Evolutionary conservation across 2,113 vertebrate genomes (phyloP).

Genomic region (Melanocharis versteri): DNA sequence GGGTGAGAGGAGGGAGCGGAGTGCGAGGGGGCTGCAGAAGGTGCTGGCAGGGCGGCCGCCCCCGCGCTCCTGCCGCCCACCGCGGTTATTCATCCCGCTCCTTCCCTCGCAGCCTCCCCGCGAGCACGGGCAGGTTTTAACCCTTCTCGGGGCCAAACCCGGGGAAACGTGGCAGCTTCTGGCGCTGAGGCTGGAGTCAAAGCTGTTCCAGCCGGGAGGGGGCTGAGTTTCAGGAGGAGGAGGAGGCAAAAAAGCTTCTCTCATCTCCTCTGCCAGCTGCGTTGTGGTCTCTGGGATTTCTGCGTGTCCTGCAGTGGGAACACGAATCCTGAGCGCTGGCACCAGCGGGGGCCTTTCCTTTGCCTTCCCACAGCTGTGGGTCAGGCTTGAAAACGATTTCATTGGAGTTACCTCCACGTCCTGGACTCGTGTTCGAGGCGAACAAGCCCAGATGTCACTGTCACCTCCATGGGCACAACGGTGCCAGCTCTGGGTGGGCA

Average conservation of each 20-base stretch:
- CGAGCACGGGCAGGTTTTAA: background rate
- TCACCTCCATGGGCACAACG: background rate
- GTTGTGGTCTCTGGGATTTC: background rate
- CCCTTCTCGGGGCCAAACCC: background rate
- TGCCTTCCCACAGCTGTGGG: background rate
- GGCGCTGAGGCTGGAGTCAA: background rate
- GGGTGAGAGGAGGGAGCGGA: background rate
- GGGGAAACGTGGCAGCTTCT: background rate
- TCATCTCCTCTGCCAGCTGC: background rate
- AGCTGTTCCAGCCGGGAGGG: background rate
- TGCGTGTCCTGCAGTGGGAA: background rate
- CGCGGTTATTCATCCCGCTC: background rate
- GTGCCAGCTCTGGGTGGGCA: accelerated
- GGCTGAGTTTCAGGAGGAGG: background rate
- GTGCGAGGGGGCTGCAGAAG: background rate
- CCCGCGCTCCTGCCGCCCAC: background rate
- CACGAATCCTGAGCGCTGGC: no score
- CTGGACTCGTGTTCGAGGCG: background rate
- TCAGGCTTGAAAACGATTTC: background rate
- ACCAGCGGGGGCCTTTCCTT: background rate
- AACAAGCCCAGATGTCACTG: background rate
- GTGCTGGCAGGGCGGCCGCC: background rate
- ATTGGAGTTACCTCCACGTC: background rate
- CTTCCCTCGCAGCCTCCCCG: background rate
- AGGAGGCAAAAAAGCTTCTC: background rate